phyloP scores from a whole-genome alignment of 2,113 vertebrate genomes.

The Seriola aureovittata region DNA sequence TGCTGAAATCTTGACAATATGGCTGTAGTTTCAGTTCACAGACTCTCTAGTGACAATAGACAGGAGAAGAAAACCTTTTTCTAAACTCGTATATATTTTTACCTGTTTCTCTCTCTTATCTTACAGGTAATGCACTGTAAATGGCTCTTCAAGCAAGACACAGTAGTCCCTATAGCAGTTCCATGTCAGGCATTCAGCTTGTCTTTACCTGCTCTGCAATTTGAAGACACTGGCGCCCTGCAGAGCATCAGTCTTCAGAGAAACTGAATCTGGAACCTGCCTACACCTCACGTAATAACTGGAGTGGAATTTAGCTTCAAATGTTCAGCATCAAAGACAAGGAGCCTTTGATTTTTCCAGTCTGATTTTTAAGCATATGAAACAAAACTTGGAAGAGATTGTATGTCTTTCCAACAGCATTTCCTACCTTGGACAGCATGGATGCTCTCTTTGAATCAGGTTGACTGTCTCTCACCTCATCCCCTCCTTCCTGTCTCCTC shows the following conservation, averaged over 20 bases:
- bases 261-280: slow-evolving; percentile 22
- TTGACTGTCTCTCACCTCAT: slow-evolving; percentile 69
- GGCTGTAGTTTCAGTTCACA: slow-evolving; percentile 69
- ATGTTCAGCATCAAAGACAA: slow-evolving; percentile 32
- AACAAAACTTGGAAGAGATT: slow-evolving; percentile 49
- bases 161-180: slow-evolving; percentile 43
- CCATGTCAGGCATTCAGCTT: slow-evolving; percentile 37
- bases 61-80: slow-evolving; percentile 15
- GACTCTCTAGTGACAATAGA: background rate
- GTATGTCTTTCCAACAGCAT: slow-evolving; percentile 61
- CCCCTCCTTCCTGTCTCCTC: slow-evolving; percentile 77
- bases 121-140: slow-evolving; percentile 70
- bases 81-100: slow-evolving; percentile 25
- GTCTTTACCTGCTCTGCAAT: slow-evolving; percentile 40
- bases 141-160: slow-evolving; percentile 64
- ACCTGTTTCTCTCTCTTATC: slow-evolving; percentile 37
- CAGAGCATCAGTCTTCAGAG: slow-evolving; percentile 7
- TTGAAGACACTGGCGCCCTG: slow-evolving; percentile 46
- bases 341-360: slow-evolving; percentile 38
- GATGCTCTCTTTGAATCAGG: slow-evolving; percentile 82
- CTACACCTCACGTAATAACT: background rate
- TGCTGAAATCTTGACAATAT: slow-evolving; percentile 39
- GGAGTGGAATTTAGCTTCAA: slow-evolving; percentile 19
- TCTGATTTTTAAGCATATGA: slow-evolving; percentile 53
- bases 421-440: slow-evolving; percentile 72